Conservation (phyloP, 2,113 vertebrate species). For the Aptenodytes patagonicus region DNA sequence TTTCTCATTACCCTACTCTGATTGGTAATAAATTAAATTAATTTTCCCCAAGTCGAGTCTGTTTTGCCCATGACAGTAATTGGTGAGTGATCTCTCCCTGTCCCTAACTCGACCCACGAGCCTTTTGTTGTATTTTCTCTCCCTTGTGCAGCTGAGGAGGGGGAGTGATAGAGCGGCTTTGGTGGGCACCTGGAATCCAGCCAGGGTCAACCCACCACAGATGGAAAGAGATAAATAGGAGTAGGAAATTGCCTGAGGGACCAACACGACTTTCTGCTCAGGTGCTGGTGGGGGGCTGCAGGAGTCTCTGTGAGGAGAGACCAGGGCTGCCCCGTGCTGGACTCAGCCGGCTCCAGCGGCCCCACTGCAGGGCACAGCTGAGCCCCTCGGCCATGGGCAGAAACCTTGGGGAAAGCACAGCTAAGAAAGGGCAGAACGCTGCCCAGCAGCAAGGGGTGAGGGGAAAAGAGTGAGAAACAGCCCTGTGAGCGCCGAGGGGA, state of each 20-base stretch:
- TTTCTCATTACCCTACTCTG: too few species aligned
- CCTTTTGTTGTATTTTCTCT: too few species aligned
- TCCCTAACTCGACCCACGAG: background rate
- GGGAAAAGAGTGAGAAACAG: fast-evolving
- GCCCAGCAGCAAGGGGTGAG: background rate
- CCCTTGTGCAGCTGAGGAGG: background rate
- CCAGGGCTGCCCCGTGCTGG: fast-evolving
- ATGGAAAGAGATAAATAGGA: background rate
- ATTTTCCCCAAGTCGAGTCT: too few species aligned
- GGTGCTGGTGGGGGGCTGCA: fast-evolving
- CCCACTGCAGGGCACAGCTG: background rate
- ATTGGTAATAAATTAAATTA: too few species aligned
- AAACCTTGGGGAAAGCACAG: background rate
- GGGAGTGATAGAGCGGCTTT: background rate
- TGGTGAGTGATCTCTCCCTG: background rate
- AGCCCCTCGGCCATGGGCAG: background rate
- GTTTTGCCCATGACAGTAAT: background rate
- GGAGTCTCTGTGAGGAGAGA: fast-evolving
- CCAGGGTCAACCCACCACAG: background rate
- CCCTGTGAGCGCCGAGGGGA: background rate
- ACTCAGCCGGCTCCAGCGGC: background rate
- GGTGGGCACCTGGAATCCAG: background rate
- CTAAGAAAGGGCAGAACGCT: fast-evolving
- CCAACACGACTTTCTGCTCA: fast-evolving
- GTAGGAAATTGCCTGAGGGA: background rate